Evolutionary conservation across 2,888 invertebrate genomes (phyloP).

Genomic region (Drosophila macrospina): DNA sequence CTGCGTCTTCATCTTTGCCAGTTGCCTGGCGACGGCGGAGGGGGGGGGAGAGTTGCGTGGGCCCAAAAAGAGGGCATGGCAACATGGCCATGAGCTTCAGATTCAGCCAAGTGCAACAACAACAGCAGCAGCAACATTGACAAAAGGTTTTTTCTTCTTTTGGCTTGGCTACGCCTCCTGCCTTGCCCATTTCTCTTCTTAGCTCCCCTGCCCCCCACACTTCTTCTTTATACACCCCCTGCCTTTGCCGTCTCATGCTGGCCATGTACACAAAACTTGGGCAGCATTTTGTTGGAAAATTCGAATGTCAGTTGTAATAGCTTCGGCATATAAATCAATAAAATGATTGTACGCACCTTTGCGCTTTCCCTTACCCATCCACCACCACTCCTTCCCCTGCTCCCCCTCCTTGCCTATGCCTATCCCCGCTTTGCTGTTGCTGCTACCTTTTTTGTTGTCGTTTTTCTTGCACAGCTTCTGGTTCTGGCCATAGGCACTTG

Average conservation of each 20-base stretch:
- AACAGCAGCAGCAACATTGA: slow-evolving; percentile 56
- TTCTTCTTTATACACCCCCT: background rate
- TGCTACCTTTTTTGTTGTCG: slow-evolving; percentile 46
- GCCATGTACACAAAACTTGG: slow-evolving; percentile 53
- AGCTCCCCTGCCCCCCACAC: background rate
- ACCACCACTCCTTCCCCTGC: background rate
- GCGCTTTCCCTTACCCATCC: slow-evolving; percentile 40
- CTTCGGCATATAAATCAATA: slow-evolving; percentile 84
- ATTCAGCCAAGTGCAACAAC: slow-evolving; percentile 72
- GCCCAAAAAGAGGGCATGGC: slow-evolving; percentile 27
- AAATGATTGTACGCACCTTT: slow-evolving; percentile 82
- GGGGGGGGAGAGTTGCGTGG: background rate
- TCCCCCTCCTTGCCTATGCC: background rate
- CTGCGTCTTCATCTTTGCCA: slow-evolving; percentile 67
- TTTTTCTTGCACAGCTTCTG: slow-evolving; percentile 56
- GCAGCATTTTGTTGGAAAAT: slow-evolving; percentile 73
- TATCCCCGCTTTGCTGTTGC: slow-evolving; percentile 4
- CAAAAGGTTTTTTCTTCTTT: slow-evolving; percentile 45
- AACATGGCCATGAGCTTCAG: slow-evolving; percentile 61
- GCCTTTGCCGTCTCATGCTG: background rate
- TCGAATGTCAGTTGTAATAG: slow-evolving; percentile 83
- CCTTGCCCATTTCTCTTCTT: background rate
- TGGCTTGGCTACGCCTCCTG: slow-evolving; percentile 4
- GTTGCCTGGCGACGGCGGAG: slow-evolving; percentile 46
- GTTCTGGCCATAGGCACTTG: slow-evolving; percentile 63